phyloP scores from a whole-genome alignment of 2,797 vertebrate genomes.

The Lutjanus campechanus region DNA sequence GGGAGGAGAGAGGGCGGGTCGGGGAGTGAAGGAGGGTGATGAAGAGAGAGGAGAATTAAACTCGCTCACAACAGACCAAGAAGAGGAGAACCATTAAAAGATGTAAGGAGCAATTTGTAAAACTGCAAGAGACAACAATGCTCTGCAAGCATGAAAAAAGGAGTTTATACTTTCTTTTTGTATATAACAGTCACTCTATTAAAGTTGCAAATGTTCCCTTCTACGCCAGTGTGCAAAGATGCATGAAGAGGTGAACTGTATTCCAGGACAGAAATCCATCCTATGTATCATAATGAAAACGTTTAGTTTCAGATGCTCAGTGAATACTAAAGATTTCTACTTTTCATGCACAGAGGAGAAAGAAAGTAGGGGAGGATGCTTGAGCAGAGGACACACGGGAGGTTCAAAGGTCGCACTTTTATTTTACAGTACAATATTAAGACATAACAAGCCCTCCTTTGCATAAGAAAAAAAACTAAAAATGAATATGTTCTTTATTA shows the following conservation, averaged over 20 bases:
- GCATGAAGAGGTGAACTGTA: slow-evolving; percentile 28
- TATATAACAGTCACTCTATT: slow-evolving; percentile 12
- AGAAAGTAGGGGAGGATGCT: background rate
- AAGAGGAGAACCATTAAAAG: slow-evolving; percentile 75
- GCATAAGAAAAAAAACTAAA: no score
- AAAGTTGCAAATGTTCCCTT: slow-evolving; percentile 26
- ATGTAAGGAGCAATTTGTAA: slow-evolving; percentile 76
- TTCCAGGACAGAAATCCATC: background rate
- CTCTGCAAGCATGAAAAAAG: slow-evolving; percentile 48
- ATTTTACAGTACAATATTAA: no score
- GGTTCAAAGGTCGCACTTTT: background rate
- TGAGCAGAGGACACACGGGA: background rate
- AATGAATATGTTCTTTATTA: no score
- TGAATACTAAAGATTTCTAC: background rate
- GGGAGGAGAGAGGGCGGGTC: slow-evolving; percentile 68
- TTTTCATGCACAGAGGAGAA: background rate
- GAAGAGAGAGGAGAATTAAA: slow-evolving; percentile 73
- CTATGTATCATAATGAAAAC: background rate
- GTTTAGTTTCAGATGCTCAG: background rate
- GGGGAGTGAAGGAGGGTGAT: slow-evolving; percentile 64
- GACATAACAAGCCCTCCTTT: no score
- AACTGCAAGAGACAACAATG: slow-evolving; percentile 68
- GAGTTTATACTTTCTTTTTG: slow-evolving; percentile 39
- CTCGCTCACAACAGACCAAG: slow-evolving; percentile 68
- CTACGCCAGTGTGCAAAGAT: slow-evolving; percentile 1